These are phyloP conservation scores for Dendroctonus valens DNA, from an alignment of 1,140 invertebrate species.

Conservation along the genomic window DNA sequence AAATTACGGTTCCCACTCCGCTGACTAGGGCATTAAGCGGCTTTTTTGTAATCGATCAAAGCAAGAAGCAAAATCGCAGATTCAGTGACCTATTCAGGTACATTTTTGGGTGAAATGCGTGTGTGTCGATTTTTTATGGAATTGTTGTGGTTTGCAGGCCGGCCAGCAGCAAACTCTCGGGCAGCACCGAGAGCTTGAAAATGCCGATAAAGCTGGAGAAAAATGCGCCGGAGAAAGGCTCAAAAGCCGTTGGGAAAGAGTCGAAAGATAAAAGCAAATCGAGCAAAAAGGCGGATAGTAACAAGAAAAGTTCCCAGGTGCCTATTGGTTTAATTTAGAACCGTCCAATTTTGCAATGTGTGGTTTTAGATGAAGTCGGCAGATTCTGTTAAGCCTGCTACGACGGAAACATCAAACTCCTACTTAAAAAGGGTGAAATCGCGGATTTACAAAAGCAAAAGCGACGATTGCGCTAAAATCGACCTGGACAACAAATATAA, in stretches of 20 bases:
- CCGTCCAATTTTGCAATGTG: background rate
- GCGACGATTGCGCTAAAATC: constrained; percentile 38
- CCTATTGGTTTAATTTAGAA: background rate
- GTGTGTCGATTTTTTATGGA: constrained; percentile 6
- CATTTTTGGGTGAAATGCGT: background rate
- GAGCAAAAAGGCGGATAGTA: constrained; percentile 13
- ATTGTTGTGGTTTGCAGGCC: constrained; percentile 18
- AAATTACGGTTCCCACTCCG: constrained; percentile 22
- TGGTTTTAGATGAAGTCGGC: constrained; percentile 17
- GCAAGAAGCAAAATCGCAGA: constrained; percentile 40
- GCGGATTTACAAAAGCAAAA: constrained; percentile 48
- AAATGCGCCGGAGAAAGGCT: constrained; percentile 14
- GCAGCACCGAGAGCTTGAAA: constrained; percentile 33
- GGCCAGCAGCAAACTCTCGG: constrained; percentile 28
- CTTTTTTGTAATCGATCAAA: constrained; percentile 42
- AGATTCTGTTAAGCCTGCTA: constrained; percentile 23
- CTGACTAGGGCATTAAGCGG: constrained; percentile 42
- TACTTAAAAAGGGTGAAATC: constrained; percentile 48
- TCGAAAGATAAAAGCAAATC: constrained; percentile 25
- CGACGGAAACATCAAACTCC: constrained; percentile 36
- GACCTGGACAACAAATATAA: constrained; percentile 43
- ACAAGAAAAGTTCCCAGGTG: constrained; percentile 24
- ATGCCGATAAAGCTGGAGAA: constrained; percentile 25
- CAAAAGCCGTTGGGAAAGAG: constrained; percentile 7
- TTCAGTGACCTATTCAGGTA: constrained; percentile 47